phyloP scores from a whole-genome alignment of 2,797 vertebrate species.

The Protosalanx chinensis region DNA sequence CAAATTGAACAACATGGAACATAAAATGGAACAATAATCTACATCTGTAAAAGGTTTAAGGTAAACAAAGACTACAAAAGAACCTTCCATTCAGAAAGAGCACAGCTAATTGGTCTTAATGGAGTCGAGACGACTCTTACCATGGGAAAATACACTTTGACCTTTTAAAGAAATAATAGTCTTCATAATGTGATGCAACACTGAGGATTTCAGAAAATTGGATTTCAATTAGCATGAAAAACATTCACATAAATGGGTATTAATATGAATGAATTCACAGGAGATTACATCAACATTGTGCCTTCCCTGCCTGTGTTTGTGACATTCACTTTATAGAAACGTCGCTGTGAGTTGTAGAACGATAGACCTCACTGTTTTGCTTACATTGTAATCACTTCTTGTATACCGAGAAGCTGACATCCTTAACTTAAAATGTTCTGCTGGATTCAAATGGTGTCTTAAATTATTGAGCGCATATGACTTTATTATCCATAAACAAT shows the following conservation, averaged over 20 bases:
- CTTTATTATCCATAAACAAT: neutral
- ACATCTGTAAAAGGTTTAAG: neutral
- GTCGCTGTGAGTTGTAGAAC: neutral
- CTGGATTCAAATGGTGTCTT: too few species aligned
- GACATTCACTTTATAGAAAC: too few species aligned
- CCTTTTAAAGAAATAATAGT: slow-evolving; percentile 33
- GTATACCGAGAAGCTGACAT: too few species aligned
- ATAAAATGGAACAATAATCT: neutral
- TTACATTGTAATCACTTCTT: slow-evolving; percentile 10
- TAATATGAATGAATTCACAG: slow-evolving; percentile 39
- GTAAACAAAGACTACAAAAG: neutral
- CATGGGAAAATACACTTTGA: slow-evolving; percentile 14
- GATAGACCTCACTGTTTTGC: neutral
- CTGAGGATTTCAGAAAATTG: slow-evolving; percentile 39
- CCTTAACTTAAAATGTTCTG: too few species aligned
- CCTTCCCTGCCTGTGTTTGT: neutral
- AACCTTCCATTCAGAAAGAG: too few species aligned
- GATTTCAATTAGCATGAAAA: slow-evolving; percentile 45
- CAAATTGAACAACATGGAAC: too few species aligned
- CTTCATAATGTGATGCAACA: slow-evolving; percentile 31
- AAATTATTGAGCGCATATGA: too few species aligned
- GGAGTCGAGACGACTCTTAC: neutral
- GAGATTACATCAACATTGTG: slow-evolving; percentile 33
- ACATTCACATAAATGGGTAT: slow-evolving; percentile 42
- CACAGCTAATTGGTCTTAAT: too few species aligned